Conservation (phyloP, 1,140 invertebrate species). For the Neelides sp. region DNA sequence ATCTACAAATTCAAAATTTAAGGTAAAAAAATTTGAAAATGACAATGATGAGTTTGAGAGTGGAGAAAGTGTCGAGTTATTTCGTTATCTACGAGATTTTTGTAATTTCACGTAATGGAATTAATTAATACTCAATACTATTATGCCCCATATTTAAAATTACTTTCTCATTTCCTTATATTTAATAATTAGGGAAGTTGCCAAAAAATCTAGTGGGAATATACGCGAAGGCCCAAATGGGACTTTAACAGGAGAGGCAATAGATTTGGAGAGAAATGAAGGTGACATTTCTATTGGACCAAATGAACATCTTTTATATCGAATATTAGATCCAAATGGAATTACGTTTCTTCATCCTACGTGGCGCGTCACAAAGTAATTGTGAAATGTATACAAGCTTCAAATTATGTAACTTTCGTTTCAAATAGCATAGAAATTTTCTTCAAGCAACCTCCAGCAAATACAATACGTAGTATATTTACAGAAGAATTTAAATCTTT, state of each 20-base stretch:
- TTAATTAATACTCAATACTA: too few species aligned
- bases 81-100: too few species aligned
- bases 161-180: background rate
- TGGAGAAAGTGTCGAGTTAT: too few species aligned
- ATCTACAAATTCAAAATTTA: too few species aligned
- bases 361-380: conserved; percentile 4
- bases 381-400: background rate
- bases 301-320: conserved; percentile 8
- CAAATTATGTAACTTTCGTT: background rate
- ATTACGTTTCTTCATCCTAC: conserved; percentile 9
- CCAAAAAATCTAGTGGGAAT: conserved; percentile 2
- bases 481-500: background rate
- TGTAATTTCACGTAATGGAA: too few species aligned
- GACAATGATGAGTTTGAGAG: too few species aligned
- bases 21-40: too few species aligned
- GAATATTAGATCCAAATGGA: background rate
- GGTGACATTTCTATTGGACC: conserved; percentile 9
- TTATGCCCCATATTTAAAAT: background rate
- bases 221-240: conserved; percentile 3
- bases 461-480: background rate
- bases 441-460: conserved; percentile 12
- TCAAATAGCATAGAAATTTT: conserved; percentile 11
- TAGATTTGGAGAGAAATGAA: conserved; percentile 4
- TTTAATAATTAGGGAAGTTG: conserved; percentile 2
- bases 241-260: conserved; percentile 15